Evolutionary conservation across 2,113 vertebrate genomes (phyloP).

Genomic region (Cyprinodon brontotheroides): DNA sequence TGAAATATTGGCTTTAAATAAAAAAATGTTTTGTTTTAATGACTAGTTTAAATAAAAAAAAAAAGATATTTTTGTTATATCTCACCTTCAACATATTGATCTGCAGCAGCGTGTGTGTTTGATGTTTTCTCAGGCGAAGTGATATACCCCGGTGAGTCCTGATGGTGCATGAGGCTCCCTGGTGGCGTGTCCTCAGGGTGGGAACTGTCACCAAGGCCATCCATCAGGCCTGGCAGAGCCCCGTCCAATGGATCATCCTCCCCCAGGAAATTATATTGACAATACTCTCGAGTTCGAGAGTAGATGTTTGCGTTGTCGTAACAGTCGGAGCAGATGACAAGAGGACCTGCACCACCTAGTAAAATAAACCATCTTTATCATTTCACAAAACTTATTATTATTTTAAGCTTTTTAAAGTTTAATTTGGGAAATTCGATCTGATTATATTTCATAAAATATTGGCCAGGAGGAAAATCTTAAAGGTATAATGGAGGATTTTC

Average conservation of each 20-base stretch:
- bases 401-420: neutral
- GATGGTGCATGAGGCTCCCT: conserved; percentile 78
- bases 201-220: conserved; percentile 50
- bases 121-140: conserved; percentile 77
- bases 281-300: conserved; percentile 90
- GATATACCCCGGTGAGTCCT: conserved; percentile 79
- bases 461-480: neutral
- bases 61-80: neutral
- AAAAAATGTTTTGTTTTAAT: neutral
- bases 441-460: neutral
- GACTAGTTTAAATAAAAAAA: neutral
- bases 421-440: neutral
- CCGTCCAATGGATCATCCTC: conserved; percentile 89
- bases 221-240: conserved; percentile 72
- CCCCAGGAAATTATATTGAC: conserved; percentile 87
- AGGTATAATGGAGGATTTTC: neutral
- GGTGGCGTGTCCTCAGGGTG: conserved; percentile 71
- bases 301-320: conserved; percentile 97
- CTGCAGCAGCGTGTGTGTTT: conserved; percentile 70
- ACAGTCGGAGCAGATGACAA: conserved; percentile 96
- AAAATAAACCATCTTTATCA: neutral
- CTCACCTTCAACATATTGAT: conserved; percentile 79
- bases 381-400: neutral
- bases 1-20: neutral
- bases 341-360: conserved; percentile 70